Evolutionary conservation across 2,797 vertebrate species (phyloP), one percentile per base, ranked within the genome.

Genomic region (Potorous gilbertii): DNA sequence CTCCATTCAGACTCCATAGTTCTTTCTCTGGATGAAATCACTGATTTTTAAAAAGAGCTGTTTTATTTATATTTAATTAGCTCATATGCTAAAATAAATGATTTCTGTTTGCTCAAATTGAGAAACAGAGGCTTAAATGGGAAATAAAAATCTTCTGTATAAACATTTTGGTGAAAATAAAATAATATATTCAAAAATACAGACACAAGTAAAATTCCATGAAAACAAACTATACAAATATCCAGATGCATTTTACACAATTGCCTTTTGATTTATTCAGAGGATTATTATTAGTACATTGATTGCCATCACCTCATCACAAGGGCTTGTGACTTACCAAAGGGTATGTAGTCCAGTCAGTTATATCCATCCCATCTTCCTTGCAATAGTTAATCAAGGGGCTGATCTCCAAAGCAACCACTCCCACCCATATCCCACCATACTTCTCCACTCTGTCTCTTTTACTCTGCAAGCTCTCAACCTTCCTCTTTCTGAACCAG

Each of bases 1-100:
- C 4, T 56, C 4, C 21, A 24, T 56, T 6, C 55, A 56, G 55
- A 18, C 21, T 56, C 55, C 55, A 56, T 56, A 24, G 21, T 56
- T 56, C 55, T 56, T 56, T 56, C 55, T 56, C 55, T 56, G 55
- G 21, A 24, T 56, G 55, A 24, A 56, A 90, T 94, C 93, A 66
- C 14, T n/a, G 62, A 66, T 28, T 90, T 90, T 9, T 18, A 34
- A 54, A 56, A 93, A 34, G 50, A 29, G 87, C 74, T 66, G 28
- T 96, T 56, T 16, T 90, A 54, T 87, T 96, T 94, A 29, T 93
- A 56, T 14, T 94, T 96, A 93, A 66, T 59, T 66, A 46, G n/a
- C 90, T 21, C n/a, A 74, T 62, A 1, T 34, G 31, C 14, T 62
- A 62, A 34, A 34, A 12, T 34, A 62, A 59, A 59, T 59, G 9